Percentiles rank a stretch among this genome's conserved stretches.
phyloP scores from a whole-genome alignment of 2,888 invertebrate species.

The Rugalucina vietnamica region DNA sequence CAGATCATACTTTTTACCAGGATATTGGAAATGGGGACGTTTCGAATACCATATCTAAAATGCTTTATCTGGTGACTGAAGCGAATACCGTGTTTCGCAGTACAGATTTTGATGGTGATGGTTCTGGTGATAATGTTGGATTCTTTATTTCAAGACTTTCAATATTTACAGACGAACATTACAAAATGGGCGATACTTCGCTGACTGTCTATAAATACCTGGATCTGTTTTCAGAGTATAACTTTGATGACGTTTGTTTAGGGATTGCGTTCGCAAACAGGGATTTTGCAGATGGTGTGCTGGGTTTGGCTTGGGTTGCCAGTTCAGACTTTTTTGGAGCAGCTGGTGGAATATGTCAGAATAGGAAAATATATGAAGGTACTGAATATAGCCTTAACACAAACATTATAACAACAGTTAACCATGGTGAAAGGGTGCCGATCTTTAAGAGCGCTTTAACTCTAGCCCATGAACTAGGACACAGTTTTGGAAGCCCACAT shows the following conservation, averaged over 20 bases:
- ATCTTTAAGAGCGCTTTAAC: slow-evolving; percentile 63
- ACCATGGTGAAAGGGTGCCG: slow-evolving; percentile 64
- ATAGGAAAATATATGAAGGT: slow-evolving; percentile 28
- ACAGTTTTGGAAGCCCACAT: slow-evolving; percentile 78
- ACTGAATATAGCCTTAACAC: slow-evolving; percentile 72
- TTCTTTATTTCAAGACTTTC: slow-evolving; percentile 73
- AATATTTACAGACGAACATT: slow-evolving; percentile 58
- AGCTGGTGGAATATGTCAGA: slow-evolving; percentile 78
- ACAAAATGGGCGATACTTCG: slow-evolving; percentile 54
- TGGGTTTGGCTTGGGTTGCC: slow-evolving; percentile 78
- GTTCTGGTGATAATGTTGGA: slow-evolving; percentile 78
- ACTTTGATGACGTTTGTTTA: slow-evolving; percentile 71
- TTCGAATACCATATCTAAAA: slow-evolving; percentile 66
- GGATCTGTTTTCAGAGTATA: slow-evolving; percentile 68
- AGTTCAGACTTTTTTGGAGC: slow-evolving; percentile 61
- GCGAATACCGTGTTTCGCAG: slow-evolving; percentile 77
- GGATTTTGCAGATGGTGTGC: slow-evolving; percentile 69
- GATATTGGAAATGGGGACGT: slow-evolving; percentile 63
- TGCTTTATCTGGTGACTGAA: slow-evolving; percentile 73
- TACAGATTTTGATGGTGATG: slow-evolving; percentile 80
- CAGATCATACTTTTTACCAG: slow-evolving; percentile 77
- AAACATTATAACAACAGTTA: slow-evolving; percentile 67
- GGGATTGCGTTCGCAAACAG: slow-evolving; percentile 73
- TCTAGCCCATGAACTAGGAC: slow-evolving; percentile 78
- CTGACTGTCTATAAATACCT: slow-evolving; percentile 65